Evolutionary conservation across 1,140 invertebrate genomes (phyloP).

Genomic region (Micrasema longulum): DNA sequence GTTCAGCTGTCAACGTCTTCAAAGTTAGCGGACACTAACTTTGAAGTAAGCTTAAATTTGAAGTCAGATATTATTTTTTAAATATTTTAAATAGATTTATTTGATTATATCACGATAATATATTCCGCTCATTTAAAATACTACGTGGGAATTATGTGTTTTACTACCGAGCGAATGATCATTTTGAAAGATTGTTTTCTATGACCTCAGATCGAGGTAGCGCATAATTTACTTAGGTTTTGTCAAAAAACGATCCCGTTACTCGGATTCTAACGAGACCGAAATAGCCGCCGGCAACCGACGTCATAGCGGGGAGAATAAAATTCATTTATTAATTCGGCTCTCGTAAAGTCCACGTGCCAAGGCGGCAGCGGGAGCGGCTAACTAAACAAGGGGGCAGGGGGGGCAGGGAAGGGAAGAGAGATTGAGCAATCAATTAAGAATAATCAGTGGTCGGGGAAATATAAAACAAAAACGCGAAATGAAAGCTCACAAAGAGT

Average conservation of each 20-base stretch:
- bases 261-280: neutral
- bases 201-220: too few species aligned
- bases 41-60: neutral
- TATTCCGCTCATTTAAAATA: too few species aligned
- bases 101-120: too few species aligned
- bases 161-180: too few species aligned
- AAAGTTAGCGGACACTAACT: conserved; percentile 9
- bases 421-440: conserved; percentile 36
- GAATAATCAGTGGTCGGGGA: conserved; percentile 29
- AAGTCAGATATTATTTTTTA: too few species aligned
- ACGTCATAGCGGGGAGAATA: conserved; percentile 45
- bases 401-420: neutral
- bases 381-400: conserved; percentile 26
- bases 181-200: too few species aligned
- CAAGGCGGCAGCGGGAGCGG: conserved; percentile 11
- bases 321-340: conserved; percentile 48
- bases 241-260: neutral
- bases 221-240: neutral
- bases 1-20: conserved; percentile 20
- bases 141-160: too few species aligned
- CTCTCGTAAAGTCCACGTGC: conserved; percentile 43
- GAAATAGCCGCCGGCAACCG: conserved; percentile 46
- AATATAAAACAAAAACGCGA: conserved; percentile 29
- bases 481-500: conserved; percentile 15
- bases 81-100: too few species aligned